Evolutionary conservation across 2,888 invertebrate species (phyloP), one percentile per base, ranked within the genome.

Genomic region (Caenorhabditis virilis): DNA sequence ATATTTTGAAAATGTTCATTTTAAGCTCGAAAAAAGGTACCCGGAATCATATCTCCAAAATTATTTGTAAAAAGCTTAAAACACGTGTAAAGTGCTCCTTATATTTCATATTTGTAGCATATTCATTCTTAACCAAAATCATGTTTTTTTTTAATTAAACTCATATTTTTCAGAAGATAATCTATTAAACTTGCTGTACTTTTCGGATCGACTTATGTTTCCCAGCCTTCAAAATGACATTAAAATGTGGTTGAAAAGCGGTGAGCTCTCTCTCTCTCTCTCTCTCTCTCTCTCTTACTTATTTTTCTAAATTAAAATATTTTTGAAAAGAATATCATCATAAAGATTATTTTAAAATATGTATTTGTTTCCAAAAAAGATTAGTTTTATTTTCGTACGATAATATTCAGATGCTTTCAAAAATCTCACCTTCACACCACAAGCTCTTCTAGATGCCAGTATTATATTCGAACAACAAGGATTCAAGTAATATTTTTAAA

Each of bases 141-240:
- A 42, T 3, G 7, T 42, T 18, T 42, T 22, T 5, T 4, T 5
- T 18, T 39, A 6, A 6, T n/a, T 5, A 36, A 36, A 36, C 13
- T 36, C 16, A 4, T 18, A 20, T 7, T 11, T 56, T 60, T 22
- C 56, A 66, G 66, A 36, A 7, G 38, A 53, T 13, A 66, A 66
- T 45, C 41, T 61, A 23, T 41, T 15, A 11, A 18, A 39, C 3
- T 43, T 66, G 7, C 35, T 50, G 18, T 55, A 57, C 23, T 59
- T 66, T 48, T 56, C 66, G 18, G 60, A 66, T 26, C 66, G 66
- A 36, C 30, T 66, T 22, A 56, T 66, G 15, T 52, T 56, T 27
- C 66, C 60, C 23, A 54, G 30, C 38, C 42, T 66, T 18, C 52
- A 59, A 33, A 35, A 48, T 7, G 56, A 66, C 7, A 45, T 66